Conservation (phyloP, 2,888 invertebrate species). For the Sarcophaga rosellei region DNA sequence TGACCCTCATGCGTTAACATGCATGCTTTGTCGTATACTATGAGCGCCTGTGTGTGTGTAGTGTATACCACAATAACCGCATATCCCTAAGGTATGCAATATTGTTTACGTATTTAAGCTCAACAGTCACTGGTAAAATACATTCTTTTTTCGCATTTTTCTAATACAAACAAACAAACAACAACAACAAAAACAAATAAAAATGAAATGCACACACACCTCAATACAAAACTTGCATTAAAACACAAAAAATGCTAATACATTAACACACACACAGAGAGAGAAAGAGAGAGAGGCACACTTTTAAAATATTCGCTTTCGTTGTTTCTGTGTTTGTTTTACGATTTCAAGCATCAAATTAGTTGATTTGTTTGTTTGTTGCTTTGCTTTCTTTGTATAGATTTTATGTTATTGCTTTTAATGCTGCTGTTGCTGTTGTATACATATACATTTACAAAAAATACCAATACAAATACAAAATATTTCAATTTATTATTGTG, state of each 20-base stretch:
- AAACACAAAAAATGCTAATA: not conserved
- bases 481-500: not conserved
- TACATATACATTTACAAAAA: no score
- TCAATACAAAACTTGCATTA: conserved; percentile 1
- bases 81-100: conserved; percentile 51
- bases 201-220: not conserved
- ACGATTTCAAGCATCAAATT: conserved; percentile 62
- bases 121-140: conserved; percentile 8
- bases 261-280: not conserved
- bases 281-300: not conserved
- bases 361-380: conserved; percentile 67
- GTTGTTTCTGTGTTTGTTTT: conserved; percentile 38
- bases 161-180: conserved; percentile 4
- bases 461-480: no score
- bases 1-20: no score
- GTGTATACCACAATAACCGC: not conserved
- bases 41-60: not conserved
- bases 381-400: conserved; percentile 42
- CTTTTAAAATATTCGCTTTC: conserved; percentile 6
- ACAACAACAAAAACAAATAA: conserved; percentile 6
- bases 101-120: conserved; percentile 2
- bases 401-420: conserved; percentile 35
- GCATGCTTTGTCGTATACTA: no score
- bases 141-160: conserved; percentile 6
- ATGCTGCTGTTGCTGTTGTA: not conserved